Conservation (phyloP, 2,888 invertebrate genomes). For the Busseola fusca region DNA sequence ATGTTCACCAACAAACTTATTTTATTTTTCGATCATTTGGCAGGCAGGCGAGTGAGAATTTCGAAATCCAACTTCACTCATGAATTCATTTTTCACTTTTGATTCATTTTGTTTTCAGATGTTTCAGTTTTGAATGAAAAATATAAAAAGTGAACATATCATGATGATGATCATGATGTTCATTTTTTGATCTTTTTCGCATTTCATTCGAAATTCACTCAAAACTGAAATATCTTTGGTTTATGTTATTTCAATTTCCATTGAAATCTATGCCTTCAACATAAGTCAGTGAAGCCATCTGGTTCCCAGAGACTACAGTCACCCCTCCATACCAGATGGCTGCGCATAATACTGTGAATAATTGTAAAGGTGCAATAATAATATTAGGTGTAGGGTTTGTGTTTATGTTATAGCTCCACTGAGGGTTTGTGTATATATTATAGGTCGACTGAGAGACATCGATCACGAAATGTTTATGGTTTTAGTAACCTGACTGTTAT, state of each 20-base stretch:
- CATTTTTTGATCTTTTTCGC: too few species aligned
- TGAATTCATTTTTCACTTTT: neutral
- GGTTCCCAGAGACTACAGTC: neutral
- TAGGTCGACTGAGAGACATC: neutral
- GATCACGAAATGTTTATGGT: neutral
- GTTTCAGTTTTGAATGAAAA: neutral
- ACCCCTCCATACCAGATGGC: conserved; percentile 13
- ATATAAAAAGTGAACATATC: neutral
- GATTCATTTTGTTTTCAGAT: neutral
- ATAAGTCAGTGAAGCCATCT: conserved; percentile 25
- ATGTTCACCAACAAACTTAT: neutral
- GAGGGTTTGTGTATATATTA: neutral
- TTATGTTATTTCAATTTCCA: conserved; percentile 2
- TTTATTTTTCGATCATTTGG: neutral
- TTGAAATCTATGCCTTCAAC: neutral
- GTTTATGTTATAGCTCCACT: neutral
- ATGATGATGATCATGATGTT: too few species aligned
- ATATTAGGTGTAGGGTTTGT: neutral
- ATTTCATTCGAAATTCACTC: too few species aligned
- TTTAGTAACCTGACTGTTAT: conserved; percentile 5
- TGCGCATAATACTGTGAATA: conserved; percentile 1
- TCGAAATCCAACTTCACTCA: neutral
- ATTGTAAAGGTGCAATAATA: neutral
- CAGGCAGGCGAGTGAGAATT: neutral
- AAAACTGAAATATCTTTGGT: too few species aligned